Conservation (phyloP, 2,113 vertebrate species). For the Xiphophorus hellerii region DNA sequence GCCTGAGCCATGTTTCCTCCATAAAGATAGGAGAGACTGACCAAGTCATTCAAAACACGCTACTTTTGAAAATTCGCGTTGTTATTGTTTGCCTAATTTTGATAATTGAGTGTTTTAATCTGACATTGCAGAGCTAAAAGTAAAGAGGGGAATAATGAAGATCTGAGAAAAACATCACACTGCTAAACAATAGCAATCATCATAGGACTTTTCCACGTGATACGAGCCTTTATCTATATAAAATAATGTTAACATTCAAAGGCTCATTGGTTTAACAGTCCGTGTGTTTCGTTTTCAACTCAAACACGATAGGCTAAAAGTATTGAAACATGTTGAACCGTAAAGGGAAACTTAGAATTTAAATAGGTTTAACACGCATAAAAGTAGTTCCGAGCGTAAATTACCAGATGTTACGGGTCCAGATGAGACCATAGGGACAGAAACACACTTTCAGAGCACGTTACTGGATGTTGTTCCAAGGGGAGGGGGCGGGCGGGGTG, state of each 20-base stretch:
- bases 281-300: too few relatives aligned
- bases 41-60: too few relatives aligned
- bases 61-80: not conserved
- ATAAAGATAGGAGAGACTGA: too few relatives aligned
- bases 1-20: too few relatives aligned
- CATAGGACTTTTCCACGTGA: too few relatives aligned
- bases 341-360: too few relatives aligned
- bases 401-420: conserved; percentile 36
- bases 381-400: not conserved
- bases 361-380: not conserved
- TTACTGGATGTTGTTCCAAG: not conserved
- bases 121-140: not conserved
- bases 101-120: not conserved
- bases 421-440: not conserved
- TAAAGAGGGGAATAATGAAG: not conserved
- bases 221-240: not conserved
- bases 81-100: not conserved
- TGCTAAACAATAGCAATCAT: not conserved
- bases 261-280: too few relatives aligned
- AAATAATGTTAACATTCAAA: not conserved
- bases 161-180: not conserved
- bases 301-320: too few relatives aligned
- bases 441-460: conserved; percentile 39
- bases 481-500: fast-evolving
- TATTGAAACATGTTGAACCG: not conserved